Evolutionary conservation across 2,888 invertebrate species (phyloP).

Genomic region (Hemicrepidius hirtus): DNA sequence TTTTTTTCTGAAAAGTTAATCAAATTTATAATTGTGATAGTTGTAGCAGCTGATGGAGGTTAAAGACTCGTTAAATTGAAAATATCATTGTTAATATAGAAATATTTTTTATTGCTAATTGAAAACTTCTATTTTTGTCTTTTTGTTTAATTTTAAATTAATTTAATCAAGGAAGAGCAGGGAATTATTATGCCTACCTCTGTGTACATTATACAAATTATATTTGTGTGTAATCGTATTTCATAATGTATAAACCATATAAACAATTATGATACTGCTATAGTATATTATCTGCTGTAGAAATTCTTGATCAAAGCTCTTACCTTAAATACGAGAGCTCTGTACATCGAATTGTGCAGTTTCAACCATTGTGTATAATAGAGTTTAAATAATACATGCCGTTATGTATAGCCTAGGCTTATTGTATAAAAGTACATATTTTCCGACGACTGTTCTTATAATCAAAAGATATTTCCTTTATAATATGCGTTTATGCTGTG

Average conservation of each 20-base stretch:
- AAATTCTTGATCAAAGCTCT: slow-evolving; percentile 36
- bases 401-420: slow-evolving; percentile 29
- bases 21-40: too few species aligned
- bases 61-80: too few species aligned
- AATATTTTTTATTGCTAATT: too few species aligned
- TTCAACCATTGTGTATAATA: slow-evolving; percentile 46
- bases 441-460: slow-evolving; percentile 24
- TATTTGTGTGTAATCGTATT: slow-evolving; percentile 41
- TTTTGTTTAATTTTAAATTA: too few species aligned
- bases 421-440: slow-evolving; percentile 25
- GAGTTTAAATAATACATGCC: slow-evolving; percentile 31
- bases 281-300: slow-evolving; percentile 32
- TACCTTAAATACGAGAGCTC: slow-evolving; percentile 20
- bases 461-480: slow-evolving; percentile 22
- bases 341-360: slow-evolving; percentile 47
- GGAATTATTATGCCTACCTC: slow-evolving; percentile 35
- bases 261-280: slow-evolving; percentile 33
- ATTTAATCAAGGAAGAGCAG: not conserved
- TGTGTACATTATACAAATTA: slow-evolving; percentile 39
- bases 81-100: too few species aligned
- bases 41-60: too few species aligned
- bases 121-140: too few species aligned
- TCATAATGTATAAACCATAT: slow-evolving; percentile 38
- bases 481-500: slow-evolving; percentile 46
- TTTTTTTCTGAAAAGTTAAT: too few species aligned